phyloP scores from a whole-genome alignment of 2,888 invertebrate genomes.

The Strigamia crassipes region DNA sequence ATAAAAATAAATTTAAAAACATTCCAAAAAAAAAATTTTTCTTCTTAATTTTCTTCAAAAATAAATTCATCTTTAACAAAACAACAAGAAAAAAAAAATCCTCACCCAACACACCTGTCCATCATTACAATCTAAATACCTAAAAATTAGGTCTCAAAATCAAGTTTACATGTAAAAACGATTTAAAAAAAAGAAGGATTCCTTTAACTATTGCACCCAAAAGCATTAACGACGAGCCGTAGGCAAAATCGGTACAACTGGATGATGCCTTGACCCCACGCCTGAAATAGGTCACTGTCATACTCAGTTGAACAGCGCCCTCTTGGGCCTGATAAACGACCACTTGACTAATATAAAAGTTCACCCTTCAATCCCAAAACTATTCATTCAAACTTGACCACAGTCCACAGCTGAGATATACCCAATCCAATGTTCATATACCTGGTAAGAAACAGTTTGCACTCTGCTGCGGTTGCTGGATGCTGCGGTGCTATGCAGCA shows the following conservation, averaged over 20 bases:
- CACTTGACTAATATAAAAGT: constrained; percentile 32
- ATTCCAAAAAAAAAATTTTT: too few species aligned
- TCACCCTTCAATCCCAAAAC: constrained; percentile 3
- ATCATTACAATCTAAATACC: neutral
- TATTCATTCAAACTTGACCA: neutral
- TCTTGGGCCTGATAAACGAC: constrained; percentile 21
- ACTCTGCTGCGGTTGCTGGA: neutral
- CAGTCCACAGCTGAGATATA: neutral
- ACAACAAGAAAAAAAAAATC: neutral
- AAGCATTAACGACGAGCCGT: neutral
- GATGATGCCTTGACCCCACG: neutral
- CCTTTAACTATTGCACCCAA: neutral
- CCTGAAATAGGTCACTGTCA: constrained; percentile 39
- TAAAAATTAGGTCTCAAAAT: too few species aligned
- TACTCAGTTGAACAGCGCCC: constrained; percentile 24
- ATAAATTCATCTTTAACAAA: neutral
- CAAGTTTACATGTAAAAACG: too few species aligned
- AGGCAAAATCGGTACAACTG: neutral
- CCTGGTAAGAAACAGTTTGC: neutral
- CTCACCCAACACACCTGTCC: neutral
- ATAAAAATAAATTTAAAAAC: neutral
- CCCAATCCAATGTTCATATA: neutral
- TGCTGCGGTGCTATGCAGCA: neutral
- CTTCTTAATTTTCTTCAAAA: neutral
- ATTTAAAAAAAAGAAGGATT: neutral